Evolutionary conservation across 37 sponge, comb jelly and placozoan genomes (phyloP).

Genomic region (Agelas oroides): DNA sequence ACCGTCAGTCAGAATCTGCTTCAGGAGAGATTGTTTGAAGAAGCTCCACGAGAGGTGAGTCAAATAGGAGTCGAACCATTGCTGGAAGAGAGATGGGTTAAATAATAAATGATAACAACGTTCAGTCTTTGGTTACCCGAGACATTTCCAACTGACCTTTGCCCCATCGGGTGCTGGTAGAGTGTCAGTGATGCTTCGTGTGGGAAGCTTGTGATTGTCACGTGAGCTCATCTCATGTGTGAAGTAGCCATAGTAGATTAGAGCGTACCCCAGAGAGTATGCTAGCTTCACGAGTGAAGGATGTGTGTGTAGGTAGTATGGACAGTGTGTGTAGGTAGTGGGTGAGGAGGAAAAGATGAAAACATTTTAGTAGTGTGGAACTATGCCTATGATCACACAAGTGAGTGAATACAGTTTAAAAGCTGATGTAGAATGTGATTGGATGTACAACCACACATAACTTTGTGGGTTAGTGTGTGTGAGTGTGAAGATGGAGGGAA

Average conservation of each 20-base stretch:
- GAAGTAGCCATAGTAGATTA: conserved; percentile 79
- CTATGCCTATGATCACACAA: no score
- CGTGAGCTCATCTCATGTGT: background rate
- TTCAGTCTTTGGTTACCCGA: no score
- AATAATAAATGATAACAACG: no score
- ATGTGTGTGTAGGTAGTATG: background rate
- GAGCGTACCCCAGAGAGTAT: conserved; percentile 64
- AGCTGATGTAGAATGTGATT: conserved; percentile 22
- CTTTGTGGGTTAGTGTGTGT: conserved; percentile 23
- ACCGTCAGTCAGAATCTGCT: conserved; percentile 95
- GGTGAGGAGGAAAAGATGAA: no score
- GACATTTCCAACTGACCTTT: background rate
- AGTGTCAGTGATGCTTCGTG: conserved; percentile 28
- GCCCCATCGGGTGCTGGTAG: conserved; percentile 50
- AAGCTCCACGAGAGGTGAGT: conserved; percentile 74
- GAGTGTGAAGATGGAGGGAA: background rate
- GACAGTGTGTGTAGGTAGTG: background rate
- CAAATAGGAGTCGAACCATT: conserved; percentile 19
- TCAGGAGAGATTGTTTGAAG: conserved; percentile 90
- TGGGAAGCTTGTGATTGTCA: conserved; percentile 49
- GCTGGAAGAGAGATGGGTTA: background rate
- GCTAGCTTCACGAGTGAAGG: conserved; percentile 39
- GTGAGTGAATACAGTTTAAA: no score
- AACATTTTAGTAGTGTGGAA: no score
- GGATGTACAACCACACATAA: no score